Conservation (phyloP, 23 tunicate genomes). For the Phallusia fumigata region DNA sequence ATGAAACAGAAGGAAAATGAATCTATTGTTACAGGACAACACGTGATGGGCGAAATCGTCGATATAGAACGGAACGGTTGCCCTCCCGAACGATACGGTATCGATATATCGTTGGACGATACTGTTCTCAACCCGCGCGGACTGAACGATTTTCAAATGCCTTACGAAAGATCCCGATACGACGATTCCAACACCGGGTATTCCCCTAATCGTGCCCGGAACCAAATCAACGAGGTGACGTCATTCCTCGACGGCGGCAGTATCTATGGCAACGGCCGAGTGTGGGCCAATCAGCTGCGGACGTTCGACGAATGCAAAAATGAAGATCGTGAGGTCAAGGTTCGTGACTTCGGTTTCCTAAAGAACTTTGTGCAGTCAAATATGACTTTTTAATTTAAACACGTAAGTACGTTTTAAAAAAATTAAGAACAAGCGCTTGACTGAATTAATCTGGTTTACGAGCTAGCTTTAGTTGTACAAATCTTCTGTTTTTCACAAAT, state of each 20-base stretch:
- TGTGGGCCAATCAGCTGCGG: constrained; percentile 47
- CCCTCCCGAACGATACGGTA: constrained; percentile 72
- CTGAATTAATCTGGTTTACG: too few relatives aligned
- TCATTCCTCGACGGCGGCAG: constrained; percentile 57
- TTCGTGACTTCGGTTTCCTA: too few relatives aligned
- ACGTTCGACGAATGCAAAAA: neutral
- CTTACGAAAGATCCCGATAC: constrained; percentile 37
- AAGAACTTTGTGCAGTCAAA: too few relatives aligned
- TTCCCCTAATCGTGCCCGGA: constrained; percentile 31
- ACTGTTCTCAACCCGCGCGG: constrained; percentile 38
- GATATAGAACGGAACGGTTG: constrained; percentile 53
- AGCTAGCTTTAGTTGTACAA: too few relatives aligned
- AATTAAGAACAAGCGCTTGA: too few relatives aligned
- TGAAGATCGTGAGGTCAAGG: too few relatives aligned
- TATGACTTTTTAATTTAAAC: too few relatives aligned
- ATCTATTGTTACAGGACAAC: constrained; percentile 28
- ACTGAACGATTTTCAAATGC: constrained; percentile 22
- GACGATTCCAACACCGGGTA: constrained; percentile 31
- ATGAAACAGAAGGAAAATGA: too few relatives aligned
- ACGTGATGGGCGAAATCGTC: constrained; percentile 43
- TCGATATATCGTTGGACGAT: constrained; percentile 37
- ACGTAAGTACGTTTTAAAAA: too few relatives aligned
- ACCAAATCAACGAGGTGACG: constrained; percentile 47
- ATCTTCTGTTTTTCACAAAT: too few relatives aligned
- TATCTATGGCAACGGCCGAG: constrained; percentile 35